Conservation (phyloP, 2,888 invertebrate species). For the Drosophila anomelani region DNA sequence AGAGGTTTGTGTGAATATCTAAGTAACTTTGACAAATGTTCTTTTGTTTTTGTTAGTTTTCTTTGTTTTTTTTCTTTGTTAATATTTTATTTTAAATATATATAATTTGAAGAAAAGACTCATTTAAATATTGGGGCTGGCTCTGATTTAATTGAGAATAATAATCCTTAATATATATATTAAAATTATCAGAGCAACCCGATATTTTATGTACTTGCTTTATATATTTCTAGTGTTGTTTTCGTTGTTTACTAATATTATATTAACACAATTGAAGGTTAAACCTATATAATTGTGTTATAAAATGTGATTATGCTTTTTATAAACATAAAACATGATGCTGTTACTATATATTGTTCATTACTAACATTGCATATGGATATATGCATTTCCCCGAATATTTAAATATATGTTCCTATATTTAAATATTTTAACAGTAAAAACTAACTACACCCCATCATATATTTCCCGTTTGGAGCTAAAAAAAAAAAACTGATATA, state of each 20-base stretch:
- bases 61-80: background rate
- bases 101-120: background rate
- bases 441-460: background rate
- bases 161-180: background rate
- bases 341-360: slow-evolving; percentile 1
- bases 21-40: slow-evolving; percentile 65
- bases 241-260: slow-evolving; percentile 11
- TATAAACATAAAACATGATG: slow-evolving; percentile 9
- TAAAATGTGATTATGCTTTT: slow-evolving; percentile 9
- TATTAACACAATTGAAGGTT: slow-evolving; percentile 6
- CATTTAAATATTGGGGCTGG: background rate
- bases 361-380: background rate
- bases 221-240: slow-evolving; percentile 5
- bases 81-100: background rate
- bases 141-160: slow-evolving; percentile 1
- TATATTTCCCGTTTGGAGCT: background rate
- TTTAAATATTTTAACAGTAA: background rate
- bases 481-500: too few relatives aligned
- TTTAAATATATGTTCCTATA: background rate
- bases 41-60: slow-evolving; percentile 20
- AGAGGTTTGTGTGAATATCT: slow-evolving; percentile 86
- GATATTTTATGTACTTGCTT: slow-evolving; percentile 3
- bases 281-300: slow-evolving; percentile 1
- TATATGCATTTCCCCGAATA: background rate
- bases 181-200: background rate